Percentiles rank a stretch among this genome's conserved stretches.
Evolutionary conservation across 2,113 vertebrate genomes (phyloP).

Genomic region (Perca schrenkii): DNA sequence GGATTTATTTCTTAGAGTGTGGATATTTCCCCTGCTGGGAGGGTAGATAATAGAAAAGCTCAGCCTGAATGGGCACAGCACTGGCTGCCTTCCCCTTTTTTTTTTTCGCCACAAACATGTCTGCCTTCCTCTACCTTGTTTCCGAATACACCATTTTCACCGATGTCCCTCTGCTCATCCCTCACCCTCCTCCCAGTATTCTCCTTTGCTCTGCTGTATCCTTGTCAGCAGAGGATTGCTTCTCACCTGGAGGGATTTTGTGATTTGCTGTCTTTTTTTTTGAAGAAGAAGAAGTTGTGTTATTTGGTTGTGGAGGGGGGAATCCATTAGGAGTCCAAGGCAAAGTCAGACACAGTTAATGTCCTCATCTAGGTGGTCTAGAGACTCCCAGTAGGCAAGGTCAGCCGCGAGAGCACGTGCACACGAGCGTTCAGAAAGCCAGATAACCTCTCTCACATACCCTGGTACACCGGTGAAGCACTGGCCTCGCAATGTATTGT

Average conservation of each 20-base stretch:
- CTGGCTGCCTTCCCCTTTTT: neutral
- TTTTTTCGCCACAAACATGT: neutral
- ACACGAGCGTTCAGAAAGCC: neutral
- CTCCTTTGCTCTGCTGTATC: constrained; percentile 5
- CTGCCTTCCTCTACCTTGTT: neutral
- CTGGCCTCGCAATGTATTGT: too few species aligned
- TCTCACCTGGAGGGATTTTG: constrained; percentile 32
- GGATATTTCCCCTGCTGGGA: too few species aligned
- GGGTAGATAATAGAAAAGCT: too few species aligned
- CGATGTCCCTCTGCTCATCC: neutral
- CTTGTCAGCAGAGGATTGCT: constrained; percentile 1
- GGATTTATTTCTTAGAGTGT: too few species aligned
- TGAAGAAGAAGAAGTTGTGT: constrained; percentile 6
- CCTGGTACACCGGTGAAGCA: neutral
- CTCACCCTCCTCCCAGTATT: neutral
- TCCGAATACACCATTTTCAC: constrained; percentile 1
- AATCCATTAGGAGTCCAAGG: constrained; percentile 2
- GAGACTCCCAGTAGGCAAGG: constrained; percentile 16
- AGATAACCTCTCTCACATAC: too few species aligned
- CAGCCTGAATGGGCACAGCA: too few species aligned
- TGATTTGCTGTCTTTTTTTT: constrained; percentile 24
- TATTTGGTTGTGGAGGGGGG: neutral
- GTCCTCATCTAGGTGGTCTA: constrained; percentile 37
- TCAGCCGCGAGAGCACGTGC: constrained; percentile 5
- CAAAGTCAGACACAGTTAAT: constrained; percentile 29